Base-by-base conservation (phyloP, 2,888 invertebrate species). In the Listrodromus nycthemerus region DNA sequence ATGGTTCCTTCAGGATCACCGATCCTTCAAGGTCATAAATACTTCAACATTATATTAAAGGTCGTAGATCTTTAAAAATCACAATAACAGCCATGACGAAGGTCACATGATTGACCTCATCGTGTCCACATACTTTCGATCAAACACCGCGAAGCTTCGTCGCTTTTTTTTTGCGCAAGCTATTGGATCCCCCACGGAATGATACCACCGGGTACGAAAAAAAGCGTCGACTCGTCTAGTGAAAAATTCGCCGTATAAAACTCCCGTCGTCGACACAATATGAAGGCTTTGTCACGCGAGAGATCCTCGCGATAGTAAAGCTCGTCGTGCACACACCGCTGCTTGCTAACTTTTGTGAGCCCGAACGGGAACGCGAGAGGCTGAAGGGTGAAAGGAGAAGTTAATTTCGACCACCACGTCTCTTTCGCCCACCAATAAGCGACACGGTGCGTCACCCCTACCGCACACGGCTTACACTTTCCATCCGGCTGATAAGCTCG, bases 401-500 rank as follows among this genome's bases (percentile, higher is more conserved):
- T 88, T 89, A 88, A 89, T 89, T 89, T 86, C 81, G 88, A 71
- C 87, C 85, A 86, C 58, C 87, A 86, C 65, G 76, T 19, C n/a
- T 71, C 63, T 65, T 70, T 41, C 41, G 41, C 69, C 75, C 82
- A 73, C 86, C 87, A 88, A 87, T 87, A 89, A 89, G 82, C 82
- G 84, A 70, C 71, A 76, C 76, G 69, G 61, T 61, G 73, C 67
- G 58, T 83, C 27, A 37, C 55, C 66, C 75, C 69, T 45, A 48
- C 76, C 48, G 65, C 65, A 63, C 78, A 24, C 10, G 37, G 74
- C 65, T 84, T 75, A 65, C 19, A 41, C 85, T 85, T 80, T 88
- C 87, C 81, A 83, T 86, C 86, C 86, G 85, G 84, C 85, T 87
- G 86, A 89, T 87, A 87, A 88, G 87, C 88, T 84, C 86, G 82